phyloP scores from a whole-genome alignment of 2,888 invertebrate genomes.

The Drosophila fungiperda region DNA sequence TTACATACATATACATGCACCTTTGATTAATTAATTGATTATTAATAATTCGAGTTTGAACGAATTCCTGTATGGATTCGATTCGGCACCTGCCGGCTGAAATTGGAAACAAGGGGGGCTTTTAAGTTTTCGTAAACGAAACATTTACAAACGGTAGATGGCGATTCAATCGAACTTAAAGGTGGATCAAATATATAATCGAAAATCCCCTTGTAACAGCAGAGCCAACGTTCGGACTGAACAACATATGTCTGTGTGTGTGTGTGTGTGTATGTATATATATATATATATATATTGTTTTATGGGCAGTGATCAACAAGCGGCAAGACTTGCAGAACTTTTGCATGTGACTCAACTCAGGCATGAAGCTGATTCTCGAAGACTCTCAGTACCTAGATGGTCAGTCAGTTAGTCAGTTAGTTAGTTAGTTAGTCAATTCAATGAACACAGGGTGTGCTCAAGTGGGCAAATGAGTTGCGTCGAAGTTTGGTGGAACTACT shows the following conservation, averaged over 20 bases:
- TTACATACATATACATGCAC: neutral
- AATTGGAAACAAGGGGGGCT: too few species aligned
- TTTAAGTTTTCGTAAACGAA: too few species aligned
- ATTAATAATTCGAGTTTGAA: neutral
- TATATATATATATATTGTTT: neutral
- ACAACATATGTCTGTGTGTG: neutral
- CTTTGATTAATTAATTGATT: neutral
- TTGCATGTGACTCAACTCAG: conserved; percentile 50
- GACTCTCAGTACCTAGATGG: conserved; percentile 16
- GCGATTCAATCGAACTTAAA: too few species aligned
- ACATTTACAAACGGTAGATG: too few species aligned
- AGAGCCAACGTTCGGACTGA: neutral
- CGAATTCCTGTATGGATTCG: neutral
- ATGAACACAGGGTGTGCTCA: conserved; percentile 26
- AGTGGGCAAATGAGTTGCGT: conserved; percentile 42
- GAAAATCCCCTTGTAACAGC: neutral
- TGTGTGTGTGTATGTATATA: neutral
- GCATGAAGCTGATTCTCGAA: conserved; percentile 29
- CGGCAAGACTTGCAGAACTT: conserved; percentile 40
- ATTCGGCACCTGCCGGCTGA: neutral
- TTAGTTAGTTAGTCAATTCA: conserved; percentile 18
- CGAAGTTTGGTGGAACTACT: conserved; percentile 7
- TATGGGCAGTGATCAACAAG: conserved; percentile 26
- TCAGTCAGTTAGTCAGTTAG: conserved; percentile 19
- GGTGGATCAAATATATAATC: neutral